These are phyloP conservation scores for Cheilosia soror DNA, from an alignment of 2,888 invertebrate species.

Conservation along the genomic window DNA sequence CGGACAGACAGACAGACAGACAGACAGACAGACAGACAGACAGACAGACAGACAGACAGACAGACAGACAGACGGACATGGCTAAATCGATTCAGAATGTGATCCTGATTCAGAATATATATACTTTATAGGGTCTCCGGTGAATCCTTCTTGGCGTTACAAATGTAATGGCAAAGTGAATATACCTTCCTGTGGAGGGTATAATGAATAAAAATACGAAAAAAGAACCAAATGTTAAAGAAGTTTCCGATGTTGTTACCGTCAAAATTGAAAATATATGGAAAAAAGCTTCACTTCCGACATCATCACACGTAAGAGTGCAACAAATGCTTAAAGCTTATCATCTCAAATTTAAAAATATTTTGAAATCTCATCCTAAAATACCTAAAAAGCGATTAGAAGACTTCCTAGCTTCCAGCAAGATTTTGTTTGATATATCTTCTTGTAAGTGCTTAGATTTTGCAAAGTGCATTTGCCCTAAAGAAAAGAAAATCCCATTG, in stretches of 20 bases:
- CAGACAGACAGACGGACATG: too few species aligned
- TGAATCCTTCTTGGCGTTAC: too few species aligned
- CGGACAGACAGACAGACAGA: too few species aligned
- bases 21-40: too few species aligned
- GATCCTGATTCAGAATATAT: too few species aligned
- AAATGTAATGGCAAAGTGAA: too few species aligned
- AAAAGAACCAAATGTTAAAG: background rate
- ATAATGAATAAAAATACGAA: background rate
- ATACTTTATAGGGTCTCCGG: too few species aligned
- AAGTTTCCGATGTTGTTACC: background rate
- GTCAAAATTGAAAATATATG: slow-evolving; percentile 16
- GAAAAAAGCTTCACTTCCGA: slow-evolving; percentile 8
- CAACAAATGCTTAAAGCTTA: slow-evolving; percentile 20
- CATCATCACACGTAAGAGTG: slow-evolving; percentile 2
- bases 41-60: too few species aligned
- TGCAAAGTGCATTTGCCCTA: background rate
- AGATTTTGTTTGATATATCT: slow-evolving; percentile 5
- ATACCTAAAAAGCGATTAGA: slow-evolving; percentile 10
- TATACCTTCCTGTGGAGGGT: too few species aligned
- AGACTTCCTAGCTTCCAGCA: background rate
- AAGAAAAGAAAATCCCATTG: background rate
- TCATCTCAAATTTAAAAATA: slow-evolving; percentile 8
- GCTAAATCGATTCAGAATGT: too few species aligned
- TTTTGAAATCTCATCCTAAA: slow-evolving; percentile 15
- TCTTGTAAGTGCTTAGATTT: background rate